Conservation (phyloP, 2,888 invertebrate species). For the Eurytoma californica region DNA sequence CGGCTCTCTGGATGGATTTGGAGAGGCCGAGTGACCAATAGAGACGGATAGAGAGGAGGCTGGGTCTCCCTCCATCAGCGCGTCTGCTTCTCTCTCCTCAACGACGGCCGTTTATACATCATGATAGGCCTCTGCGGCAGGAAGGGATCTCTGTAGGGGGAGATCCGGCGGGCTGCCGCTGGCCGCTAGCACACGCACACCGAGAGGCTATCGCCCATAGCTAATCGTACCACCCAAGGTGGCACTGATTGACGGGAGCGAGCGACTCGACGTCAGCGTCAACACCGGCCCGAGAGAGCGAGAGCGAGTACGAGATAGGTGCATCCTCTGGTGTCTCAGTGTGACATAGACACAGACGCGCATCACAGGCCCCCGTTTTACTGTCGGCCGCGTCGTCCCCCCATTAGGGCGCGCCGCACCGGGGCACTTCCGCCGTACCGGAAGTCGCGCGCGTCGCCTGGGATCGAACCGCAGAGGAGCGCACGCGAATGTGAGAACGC, state of each 20-base stretch:
- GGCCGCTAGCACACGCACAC: slow-evolving; percentile 43
- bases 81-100: not conserved
- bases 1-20: not conserved
- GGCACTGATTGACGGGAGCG: slow-evolving; percentile 71
- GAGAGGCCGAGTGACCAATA: not conserved
- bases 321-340: slow-evolving; percentile 10
- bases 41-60: not conserved
- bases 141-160: slow-evolving; percentile 55
- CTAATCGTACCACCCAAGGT: slow-evolving; percentile 74
- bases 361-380: not conserved
- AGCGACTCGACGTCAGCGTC: slow-evolving; percentile 64
- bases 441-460: not conserved
- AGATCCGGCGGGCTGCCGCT: slow-evolving; percentile 38
- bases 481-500: not conserved
- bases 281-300: slow-evolving; percentile 57
- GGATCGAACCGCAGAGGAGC: not conserved
- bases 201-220: slow-evolving; percentile 65
- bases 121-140: slow-evolving; percentile 48
- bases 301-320: not conserved
- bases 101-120: not conserved
- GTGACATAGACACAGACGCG: slow-evolving; percentile 3
- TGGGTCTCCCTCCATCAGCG: not conserved
- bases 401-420: slow-evolving; percentile 44
- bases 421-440: slow-evolving; percentile 29
- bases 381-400: slow-evolving; percentile 15